phyloP scores from a whole-genome alignment of 2,888 invertebrate species.

The Acleris sparsana region DNA sequence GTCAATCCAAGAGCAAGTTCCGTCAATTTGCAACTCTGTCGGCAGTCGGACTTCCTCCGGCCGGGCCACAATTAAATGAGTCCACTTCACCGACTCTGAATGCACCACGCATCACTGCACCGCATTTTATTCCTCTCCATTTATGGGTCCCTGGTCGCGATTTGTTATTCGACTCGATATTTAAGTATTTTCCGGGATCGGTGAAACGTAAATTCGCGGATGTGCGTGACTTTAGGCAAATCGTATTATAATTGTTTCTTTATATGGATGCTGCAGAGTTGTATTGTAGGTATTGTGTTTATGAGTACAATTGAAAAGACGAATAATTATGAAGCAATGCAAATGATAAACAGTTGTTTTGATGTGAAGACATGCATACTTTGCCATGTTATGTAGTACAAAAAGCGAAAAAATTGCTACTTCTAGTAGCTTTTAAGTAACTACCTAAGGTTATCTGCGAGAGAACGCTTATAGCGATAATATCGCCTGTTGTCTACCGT shows the following conservation, averaged over 20 bases:
- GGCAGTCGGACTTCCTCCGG: conserved; percentile 35
- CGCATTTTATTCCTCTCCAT: conserved; percentile 48
- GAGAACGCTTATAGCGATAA: no score
- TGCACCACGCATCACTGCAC: conserved; percentile 59
- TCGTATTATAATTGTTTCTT: conserved; percentile 2
- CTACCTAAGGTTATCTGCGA: no score
- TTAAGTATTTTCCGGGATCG: conserved; percentile 60
- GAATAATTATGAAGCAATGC: no score
- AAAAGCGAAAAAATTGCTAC: no score
- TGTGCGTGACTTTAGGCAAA: conserved; percentile 4
- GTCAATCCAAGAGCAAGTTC: conserved; percentile 18
- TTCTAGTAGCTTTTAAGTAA: no score
- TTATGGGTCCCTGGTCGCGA: conserved; percentile 51
- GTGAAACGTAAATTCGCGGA: conserved; percentile 28
- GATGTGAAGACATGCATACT: no score
- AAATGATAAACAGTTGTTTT: no score
- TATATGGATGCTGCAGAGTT: not conserved
- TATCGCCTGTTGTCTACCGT: no score
- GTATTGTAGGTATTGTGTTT: no score
- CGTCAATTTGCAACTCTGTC: conserved; percentile 28
- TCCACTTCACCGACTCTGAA: conserved; percentile 69
- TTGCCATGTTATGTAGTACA: no score
- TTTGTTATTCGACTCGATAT: conserved; percentile 61
- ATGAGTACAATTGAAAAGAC: no score
- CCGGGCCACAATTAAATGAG: conserved; percentile 75